Evolutionary conservation across 1,140 invertebrate genomes (phyloP).

Genomic region (Drosophila asahinai): DNA sequence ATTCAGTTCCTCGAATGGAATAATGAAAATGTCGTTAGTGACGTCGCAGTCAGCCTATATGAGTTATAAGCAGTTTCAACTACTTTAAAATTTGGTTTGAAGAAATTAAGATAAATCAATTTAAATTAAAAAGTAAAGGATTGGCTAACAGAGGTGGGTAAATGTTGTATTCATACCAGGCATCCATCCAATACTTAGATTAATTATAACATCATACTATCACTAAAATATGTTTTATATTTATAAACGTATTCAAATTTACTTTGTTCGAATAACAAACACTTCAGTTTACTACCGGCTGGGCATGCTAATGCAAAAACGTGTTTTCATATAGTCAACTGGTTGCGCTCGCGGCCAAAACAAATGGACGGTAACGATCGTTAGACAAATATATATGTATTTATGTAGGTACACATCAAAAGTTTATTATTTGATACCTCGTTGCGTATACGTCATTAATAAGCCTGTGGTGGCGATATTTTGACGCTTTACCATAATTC

Average conservation of each 20-base stretch:
- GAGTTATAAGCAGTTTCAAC: conserved; percentile 32
- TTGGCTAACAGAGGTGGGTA: no score
- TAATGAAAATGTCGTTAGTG: conserved; percentile 31
- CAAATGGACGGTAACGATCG: conserved; percentile 43
- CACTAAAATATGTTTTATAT: background rate
- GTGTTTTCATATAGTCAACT: conserved; percentile 55
- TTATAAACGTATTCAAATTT: conserved; percentile 11
- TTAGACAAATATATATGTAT: conserved; percentile 31
- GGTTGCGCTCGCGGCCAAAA: conserved; percentile 51
- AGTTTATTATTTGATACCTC: conserved; percentile 35
- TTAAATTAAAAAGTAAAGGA: background rate
- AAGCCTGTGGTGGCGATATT: background rate
- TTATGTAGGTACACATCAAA: conserved; percentile 11
- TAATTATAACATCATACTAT: background rate
- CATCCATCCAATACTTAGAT: no score
- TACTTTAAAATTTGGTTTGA: conserved; percentile 4
- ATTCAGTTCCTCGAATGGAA: conserved; percentile 7
- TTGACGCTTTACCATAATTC: no score
- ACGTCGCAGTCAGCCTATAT: conserved; percentile 33
- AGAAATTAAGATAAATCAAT: background rate
- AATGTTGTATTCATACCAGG: background rate
- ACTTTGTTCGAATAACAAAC: conserved; percentile 23
- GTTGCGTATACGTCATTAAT: conserved; percentile 67
- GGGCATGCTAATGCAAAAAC: conserved; percentile 70
- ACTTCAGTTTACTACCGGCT: conserved; percentile 42